phyloP scores from a whole-genome alignment of 1,140 invertebrate genomes.

The Euwallacea fornicatus region DNA sequence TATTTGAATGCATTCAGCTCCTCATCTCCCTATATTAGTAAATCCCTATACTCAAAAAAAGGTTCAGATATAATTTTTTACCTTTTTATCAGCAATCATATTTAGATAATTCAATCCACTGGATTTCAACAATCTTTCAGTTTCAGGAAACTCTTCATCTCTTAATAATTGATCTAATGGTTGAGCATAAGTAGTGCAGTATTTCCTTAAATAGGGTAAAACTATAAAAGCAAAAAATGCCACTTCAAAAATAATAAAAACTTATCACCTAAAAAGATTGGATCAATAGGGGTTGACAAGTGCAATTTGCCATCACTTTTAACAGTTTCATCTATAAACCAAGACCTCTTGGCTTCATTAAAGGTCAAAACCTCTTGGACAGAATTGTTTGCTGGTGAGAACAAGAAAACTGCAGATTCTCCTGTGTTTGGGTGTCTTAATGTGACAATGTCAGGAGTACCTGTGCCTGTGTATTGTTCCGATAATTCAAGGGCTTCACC shows the following conservation, averaged over 20 bases:
- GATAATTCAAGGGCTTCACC: slow-evolving; percentile 56
- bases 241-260: not conserved
- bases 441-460: slow-evolving; percentile 72
- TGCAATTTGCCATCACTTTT: slow-evolving; percentile 75
- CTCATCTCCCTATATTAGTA: slow-evolving; percentile 58
- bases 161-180: slow-evolving; percentile 71
- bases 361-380: slow-evolving; percentile 70
- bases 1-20: slow-evolving; percentile 75
- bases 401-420: slow-evolving; percentile 63
- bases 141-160: slow-evolving; percentile 64
- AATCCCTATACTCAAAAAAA: not conserved
- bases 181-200: slow-evolving; percentile 61
- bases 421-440: slow-evolving; percentile 67
- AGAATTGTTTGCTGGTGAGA: slow-evolving; percentile 59
- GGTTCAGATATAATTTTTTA: slow-evolving; percentile 41
- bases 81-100: slow-evolving; percentile 67
- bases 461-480: slow-evolving; percentile 62
- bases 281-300: slow-evolving; percentile 71
- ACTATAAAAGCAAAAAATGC: slow-evolving; percentile 50
- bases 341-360: slow-evolving; percentile 66
- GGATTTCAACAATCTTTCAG: slow-evolving; percentile 55
- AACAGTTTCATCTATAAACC: slow-evolving; percentile 70
- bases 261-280: slow-evolving; percentile 64
- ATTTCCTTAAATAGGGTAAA: slow-evolving; percentile 60
- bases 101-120: slow-evolving; percentile 58